Percentiles rank a stretch among this genome's conserved stretches.
Conservation (phyloP, 2,888 invertebrate species). For the Trichacis sp. region DNA sequence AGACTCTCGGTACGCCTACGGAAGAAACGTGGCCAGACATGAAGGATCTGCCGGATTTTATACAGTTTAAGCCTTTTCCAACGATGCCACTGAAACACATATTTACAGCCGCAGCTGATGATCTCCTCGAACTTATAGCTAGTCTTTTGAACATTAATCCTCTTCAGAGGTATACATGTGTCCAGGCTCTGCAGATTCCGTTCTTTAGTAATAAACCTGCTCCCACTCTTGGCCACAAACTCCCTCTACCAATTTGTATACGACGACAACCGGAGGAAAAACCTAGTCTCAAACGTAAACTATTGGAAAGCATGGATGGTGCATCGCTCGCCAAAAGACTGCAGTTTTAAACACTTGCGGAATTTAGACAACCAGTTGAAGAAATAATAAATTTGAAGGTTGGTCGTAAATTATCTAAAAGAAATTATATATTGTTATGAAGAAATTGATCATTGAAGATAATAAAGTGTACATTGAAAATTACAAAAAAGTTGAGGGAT, state of each 20-base stretch:
- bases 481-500: no score
- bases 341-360: slow-evolving; percentile 75
- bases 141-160: slow-evolving; percentile 87
- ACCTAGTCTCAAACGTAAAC: slow-evolving; percentile 82
- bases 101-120: slow-evolving; percentile 95
- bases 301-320: slow-evolving; percentile 79
- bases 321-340: slow-evolving; percentile 77
- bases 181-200: slow-evolving; percentile 87
- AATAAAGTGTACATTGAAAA: no score
- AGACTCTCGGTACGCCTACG: slow-evolving; percentile 87
- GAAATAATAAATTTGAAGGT: no score
- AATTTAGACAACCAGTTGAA: no score
- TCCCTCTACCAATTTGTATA: slow-evolving; percentile 82
- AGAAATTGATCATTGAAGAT: no score
- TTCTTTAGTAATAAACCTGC: slow-evolving; percentile 93
- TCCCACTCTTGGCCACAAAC: slow-evolving; percentile 84
- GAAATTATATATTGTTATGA: no score
- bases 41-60: slow-evolving; percentile 86
- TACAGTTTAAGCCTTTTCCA: slow-evolving; percentile 89
- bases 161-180: slow-evolving; percentile 82
- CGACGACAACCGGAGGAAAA: slow-evolving; percentile 75
- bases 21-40: slow-evolving; percentile 93
- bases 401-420: no score
- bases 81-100: slow-evolving; percentile 89
- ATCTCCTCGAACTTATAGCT: slow-evolving; percentile 85